These are phyloP conservation scores for Lithophane socia DNA, from an alignment of 2,888 invertebrate genomes.

Conservation along the genomic window DNA sequence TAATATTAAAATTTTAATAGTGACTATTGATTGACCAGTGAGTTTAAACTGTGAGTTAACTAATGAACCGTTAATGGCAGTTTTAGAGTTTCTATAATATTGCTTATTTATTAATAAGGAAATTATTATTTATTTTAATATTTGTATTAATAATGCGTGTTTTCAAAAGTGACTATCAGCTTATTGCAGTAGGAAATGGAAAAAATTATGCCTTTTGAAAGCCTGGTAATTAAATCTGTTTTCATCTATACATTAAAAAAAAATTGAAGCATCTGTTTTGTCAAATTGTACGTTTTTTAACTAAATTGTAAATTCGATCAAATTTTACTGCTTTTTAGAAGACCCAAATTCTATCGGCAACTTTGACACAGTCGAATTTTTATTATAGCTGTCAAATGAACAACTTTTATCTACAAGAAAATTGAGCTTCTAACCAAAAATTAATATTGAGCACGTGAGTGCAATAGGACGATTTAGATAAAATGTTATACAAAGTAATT, in stretches of 20 bases:
- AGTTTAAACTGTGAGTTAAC: conserved; percentile 16
- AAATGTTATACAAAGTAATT: conserved; percentile 1
- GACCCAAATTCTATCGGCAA: too few species aligned
- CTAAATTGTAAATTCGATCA: too few species aligned
- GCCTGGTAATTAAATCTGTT: background rate
- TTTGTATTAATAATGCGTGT: conserved; percentile 20
- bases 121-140: conserved; percentile 5
- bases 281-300: too few species aligned
- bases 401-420: conserved; percentile 33
- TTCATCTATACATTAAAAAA: too few species aligned
- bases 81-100: conserved; percentile 22
- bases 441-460: conserved; percentile 15
- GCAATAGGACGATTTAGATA: conserved; percentile 16
- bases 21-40: conserved; percentile 30
- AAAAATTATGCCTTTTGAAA: background rate
- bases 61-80: conserved; percentile 39
- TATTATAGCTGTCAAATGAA: background rate
- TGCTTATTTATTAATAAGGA: background rate
- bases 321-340: background rate
- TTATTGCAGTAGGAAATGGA: background rate
- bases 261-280: too few species aligned
- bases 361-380: conserved; percentile 45
- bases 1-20: conserved; percentile 13
- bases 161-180: background rate
- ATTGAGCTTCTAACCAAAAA: conserved; percentile 39